Conservation (phyloP, 2,797 vertebrate species). For the Mallotus villosus region DNA sequence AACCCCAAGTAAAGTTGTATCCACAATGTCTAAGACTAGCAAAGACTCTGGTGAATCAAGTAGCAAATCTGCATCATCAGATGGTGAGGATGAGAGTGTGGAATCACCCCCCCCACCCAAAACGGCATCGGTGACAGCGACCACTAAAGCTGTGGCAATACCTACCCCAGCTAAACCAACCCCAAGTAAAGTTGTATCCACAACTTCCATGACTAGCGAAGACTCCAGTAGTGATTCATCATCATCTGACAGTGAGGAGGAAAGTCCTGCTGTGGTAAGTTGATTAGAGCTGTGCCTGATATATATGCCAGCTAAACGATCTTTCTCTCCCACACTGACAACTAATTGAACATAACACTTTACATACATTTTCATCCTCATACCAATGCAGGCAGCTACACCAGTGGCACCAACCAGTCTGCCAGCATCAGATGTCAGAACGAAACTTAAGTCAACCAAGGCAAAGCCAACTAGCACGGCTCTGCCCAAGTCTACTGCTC, state of each 20-base stretch:
- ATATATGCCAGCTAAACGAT: too few relatives aligned
- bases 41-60: too few relatives aligned
- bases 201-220: background rate
- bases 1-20: background rate
- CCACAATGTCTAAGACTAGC: background rate
- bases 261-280: slow-evolving; percentile 2
- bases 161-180: background rate
- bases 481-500: background rate
- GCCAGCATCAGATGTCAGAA: background rate
- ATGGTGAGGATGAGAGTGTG: slow-evolving; percentile 18
- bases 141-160: too few relatives aligned
- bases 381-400: background rate
- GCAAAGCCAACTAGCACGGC: background rate
- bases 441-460: background rate
- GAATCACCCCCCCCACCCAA: background rate
- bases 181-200: slow-evolving; percentile 7
- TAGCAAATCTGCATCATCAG: background rate
- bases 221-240: slow-evolving; percentile 2
- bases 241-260: slow-evolving; percentile 15
- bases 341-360: background rate
- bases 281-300: background rate
- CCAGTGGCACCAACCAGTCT: background rate
- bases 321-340: too few relatives aligned
- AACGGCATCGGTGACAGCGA: background rate
- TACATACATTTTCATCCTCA: background rate